phyloP scores from a whole-genome alignment of 2,113 vertebrate species.

The Sardina pilchardus region DNA sequence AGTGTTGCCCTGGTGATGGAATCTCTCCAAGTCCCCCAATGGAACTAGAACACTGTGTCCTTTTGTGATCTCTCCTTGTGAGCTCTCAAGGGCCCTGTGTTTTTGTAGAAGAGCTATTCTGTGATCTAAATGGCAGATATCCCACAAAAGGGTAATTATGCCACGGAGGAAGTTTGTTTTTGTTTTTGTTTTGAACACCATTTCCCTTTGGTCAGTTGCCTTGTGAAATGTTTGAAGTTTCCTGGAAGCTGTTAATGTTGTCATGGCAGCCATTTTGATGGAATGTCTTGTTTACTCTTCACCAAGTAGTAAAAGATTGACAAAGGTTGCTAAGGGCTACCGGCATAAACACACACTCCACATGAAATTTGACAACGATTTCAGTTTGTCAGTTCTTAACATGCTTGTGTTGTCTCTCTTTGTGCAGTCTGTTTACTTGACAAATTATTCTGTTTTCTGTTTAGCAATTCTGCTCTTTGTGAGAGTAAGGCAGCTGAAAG shows the following conservation, averaged over 20 bases:
- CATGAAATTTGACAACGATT: background rate
- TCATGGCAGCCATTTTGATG: background rate
- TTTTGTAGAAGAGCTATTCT: background rate
- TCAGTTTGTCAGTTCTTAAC: background rate
- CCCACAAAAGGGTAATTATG: background rate
- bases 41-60: slow-evolving; percentile 9
- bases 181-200: background rate
- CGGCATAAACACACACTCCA: background rate
- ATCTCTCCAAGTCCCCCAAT: background rate
- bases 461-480: background rate
- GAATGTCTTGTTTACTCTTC: slow-evolving; percentile 6
- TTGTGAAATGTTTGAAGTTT: no score
- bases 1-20: slow-evolving; percentile 25
- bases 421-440: background rate
- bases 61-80: background rate
- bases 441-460: background rate
- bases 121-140: background rate
- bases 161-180: background rate
- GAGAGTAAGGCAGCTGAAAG: no score
- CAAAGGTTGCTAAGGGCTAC: background rate
- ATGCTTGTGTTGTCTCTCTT: background rate
- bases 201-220: background rate
- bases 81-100: background rate
- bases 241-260: background rate
- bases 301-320: background rate